A percentile compares a stretch with the other conserved stretches of the same genome.
Evolutionary conservation across 2,797 vertebrate species (phyloP).

Genomic region (Anas flavirostris): DNA sequence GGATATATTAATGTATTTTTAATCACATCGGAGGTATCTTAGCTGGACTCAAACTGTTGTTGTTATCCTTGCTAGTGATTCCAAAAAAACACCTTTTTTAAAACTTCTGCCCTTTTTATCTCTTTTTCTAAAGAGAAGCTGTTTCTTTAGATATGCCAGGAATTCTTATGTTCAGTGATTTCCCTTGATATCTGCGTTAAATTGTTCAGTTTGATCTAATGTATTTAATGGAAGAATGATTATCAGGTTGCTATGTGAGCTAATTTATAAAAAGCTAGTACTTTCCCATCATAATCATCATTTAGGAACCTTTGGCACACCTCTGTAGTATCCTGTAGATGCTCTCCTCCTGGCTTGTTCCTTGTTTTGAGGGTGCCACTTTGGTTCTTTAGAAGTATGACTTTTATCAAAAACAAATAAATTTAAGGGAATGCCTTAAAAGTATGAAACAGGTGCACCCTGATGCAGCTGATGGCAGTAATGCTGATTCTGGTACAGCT

Average conservation of each 20-base stretch:
- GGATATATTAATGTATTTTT: neutral
- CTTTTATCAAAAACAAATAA: neutral
- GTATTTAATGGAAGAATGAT: neutral
- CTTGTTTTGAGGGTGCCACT: neutral
- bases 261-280: neutral
- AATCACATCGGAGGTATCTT: neutral
- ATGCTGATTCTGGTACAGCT: neutral
- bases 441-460: neutral
- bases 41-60: neutral
- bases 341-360: neutral
- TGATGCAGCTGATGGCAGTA: neutral
- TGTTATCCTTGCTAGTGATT: neutral
- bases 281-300: neutral
- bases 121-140: neutral
- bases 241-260: neutral
- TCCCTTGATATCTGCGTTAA: neutral
- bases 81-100: neutral
- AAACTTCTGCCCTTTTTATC: neutral
- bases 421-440: neutral
- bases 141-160: neutral
- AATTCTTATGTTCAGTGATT: neutral
- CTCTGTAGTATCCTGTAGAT: neutral
- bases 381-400: neutral
- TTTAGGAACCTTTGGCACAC: neutral
- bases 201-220: neutral